These are phyloP conservation scores for Polydesmus complanatus DNA, from an alignment of 2,888 invertebrate species.

Conservation along the genomic window DNA sequence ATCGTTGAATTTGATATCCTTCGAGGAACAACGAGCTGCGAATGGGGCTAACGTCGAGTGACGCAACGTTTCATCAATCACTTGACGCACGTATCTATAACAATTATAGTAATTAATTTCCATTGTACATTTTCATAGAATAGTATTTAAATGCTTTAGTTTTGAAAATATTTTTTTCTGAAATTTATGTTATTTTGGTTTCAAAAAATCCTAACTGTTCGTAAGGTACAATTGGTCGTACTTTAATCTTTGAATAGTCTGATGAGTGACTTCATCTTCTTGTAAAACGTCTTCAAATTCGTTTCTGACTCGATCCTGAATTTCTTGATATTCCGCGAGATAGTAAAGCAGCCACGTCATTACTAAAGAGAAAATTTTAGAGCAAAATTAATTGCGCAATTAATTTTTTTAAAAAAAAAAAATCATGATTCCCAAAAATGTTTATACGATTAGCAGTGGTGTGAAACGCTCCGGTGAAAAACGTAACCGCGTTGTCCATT, in stretches of 20 bases:
- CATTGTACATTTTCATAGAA: too few species aligned
- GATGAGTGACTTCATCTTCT: not conserved
- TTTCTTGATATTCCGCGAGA: slow-evolving; percentile 28
- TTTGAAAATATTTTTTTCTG: slow-evolving; percentile 16
- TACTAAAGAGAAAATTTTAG: slow-evolving; percentile 21
- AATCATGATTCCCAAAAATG: not conserved
- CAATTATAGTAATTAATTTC: slow-evolving; percentile 15
- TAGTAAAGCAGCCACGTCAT: slow-evolving; percentile 31
- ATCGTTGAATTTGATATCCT: slow-evolving; percentile 30
- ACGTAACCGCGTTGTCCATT: slow-evolving; percentile 3
- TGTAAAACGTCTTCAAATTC: slow-evolving; percentile 23
- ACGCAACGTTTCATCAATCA: slow-evolving; percentile 31
- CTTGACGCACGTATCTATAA: slow-evolving; percentile 30
- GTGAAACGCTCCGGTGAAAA: slow-evolving; percentile 9
- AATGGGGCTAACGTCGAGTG: slow-evolving; percentile 29
- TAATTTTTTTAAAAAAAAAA: not conserved
- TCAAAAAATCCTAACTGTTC: not conserved
- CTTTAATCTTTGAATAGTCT: slow-evolving; percentile 21
- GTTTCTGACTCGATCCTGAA: slow-evolving; percentile 27
- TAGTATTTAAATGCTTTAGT: slow-evolving; percentile 24
- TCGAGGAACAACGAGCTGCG: slow-evolving; percentile 29
- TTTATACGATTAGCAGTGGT: slow-evolving; percentile 4
- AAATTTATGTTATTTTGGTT: not conserved
- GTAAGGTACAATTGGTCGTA: slow-evolving; percentile 17
- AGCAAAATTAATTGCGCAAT: not conserved